phyloP scores from a whole-genome alignment of 2,888 invertebrate genomes.

The Aphidius colemani region DNA sequence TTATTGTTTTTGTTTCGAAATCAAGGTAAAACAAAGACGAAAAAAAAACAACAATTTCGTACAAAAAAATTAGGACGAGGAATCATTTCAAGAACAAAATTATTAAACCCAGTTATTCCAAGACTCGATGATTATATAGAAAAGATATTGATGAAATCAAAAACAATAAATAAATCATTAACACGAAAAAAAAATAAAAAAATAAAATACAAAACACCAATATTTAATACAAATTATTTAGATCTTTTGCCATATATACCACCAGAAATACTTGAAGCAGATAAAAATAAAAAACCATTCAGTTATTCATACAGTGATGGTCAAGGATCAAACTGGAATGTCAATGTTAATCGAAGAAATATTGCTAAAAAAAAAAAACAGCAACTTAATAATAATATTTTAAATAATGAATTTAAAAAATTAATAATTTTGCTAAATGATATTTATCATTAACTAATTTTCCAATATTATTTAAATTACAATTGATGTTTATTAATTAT shows the following conservation, averaged over 20 bases:
- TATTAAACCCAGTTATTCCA: neutral
- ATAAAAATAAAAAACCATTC: constrained; percentile 23
- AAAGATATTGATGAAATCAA: neutral
- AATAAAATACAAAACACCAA: neutral
- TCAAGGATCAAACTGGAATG: constrained; percentile 30
- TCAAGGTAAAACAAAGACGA: no score
- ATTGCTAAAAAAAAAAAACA: neutral
- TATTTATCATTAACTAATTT: no score
- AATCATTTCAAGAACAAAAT: no score
- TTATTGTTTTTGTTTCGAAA: no score
- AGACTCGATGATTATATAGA: no score
- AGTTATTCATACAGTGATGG: constrained; percentile 33
- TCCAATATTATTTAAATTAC: no score
- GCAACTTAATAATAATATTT: neutral
- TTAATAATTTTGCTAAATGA: no score
- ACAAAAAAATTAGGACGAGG: no score
- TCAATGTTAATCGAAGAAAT: constrained; percentile 32
- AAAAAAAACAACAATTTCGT: no score
- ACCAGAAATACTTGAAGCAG: constrained; percentile 15
- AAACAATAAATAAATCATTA: constrained; percentile 1
- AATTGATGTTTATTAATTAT: no score
- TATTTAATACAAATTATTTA: constrained; percentile 1
- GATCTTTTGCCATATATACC: constrained; percentile 11
- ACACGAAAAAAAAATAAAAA: neutral
- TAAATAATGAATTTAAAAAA: neutral